Evolutionary conservation across 2,888 invertebrate species (phyloP).

Genomic region (Proisotoma minuta): DNA sequence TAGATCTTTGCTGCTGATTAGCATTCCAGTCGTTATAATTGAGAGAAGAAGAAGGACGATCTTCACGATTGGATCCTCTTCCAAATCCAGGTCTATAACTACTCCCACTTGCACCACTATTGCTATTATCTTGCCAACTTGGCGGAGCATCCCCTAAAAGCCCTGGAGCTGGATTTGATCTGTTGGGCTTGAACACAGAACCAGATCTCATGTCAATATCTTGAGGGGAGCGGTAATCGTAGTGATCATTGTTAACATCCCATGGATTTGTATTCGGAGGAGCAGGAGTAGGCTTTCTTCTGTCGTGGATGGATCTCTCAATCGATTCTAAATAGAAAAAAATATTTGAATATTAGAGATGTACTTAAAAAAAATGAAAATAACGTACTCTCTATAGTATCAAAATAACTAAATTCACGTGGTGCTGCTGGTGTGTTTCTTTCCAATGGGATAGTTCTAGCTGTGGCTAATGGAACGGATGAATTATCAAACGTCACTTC

Average conservation of each 20-base stretch:
- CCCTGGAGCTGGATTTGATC: background rate
- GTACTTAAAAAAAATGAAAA: background rate
- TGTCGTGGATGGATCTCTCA: background rate
- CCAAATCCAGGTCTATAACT: background rate
- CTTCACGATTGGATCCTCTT: background rate
- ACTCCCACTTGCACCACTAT: background rate
- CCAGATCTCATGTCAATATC: slow-evolving; percentile 12
- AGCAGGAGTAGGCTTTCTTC: background rate
- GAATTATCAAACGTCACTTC: background rate
- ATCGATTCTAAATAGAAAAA: background rate
- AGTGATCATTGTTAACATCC: background rate
- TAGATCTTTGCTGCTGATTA: too few relatives aligned
- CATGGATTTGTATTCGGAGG: background rate
- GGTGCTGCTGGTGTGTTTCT: background rate
- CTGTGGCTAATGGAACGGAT: background rate
- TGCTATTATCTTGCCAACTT: background rate
- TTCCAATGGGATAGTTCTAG: slow-evolving; percentile 10
- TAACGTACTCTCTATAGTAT: background rate
- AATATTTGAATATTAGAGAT: background rate
- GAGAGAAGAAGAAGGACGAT: too few relatives aligned
- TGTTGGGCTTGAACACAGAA: background rate
- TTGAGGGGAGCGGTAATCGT: background rate
- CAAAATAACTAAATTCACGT: background rate
- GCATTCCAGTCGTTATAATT: too few relatives aligned
- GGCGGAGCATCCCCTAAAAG: background rate